Evolutionary conservation across 2,113 vertebrate species (phyloP).

Genomic region (Eublepharis macularius): DNA sequence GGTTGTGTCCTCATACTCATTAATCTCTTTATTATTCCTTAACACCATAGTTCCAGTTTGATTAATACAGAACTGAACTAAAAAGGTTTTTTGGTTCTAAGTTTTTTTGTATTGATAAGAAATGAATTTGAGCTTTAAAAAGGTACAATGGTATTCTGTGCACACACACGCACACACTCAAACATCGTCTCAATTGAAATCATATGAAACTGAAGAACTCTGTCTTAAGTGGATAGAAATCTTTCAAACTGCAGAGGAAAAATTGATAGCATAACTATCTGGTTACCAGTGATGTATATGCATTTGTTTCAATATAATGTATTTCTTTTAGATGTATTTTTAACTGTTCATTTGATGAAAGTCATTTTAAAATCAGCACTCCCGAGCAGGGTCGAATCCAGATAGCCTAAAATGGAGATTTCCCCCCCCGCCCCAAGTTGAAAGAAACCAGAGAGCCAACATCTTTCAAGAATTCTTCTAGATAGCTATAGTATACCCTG

Average conservation of each 20-base stretch:
- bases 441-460: no score
- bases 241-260: neutral
- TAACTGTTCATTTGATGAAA: no score
- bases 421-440: no score
- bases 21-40: neutral
- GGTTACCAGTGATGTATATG: no score
- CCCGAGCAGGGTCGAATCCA: no score
- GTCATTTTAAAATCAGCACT: no score
- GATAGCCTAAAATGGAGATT: no score
- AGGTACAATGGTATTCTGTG: neutral
- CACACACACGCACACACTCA: neutral
- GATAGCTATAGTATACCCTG: no score
- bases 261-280: neutral
- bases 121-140: neutral
- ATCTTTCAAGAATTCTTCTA: no score
- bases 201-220: neutral
- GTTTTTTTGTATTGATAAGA: neutral
- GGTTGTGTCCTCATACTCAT: neutral
- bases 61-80: neutral
- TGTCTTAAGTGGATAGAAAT: neutral
- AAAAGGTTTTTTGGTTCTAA: neutral
- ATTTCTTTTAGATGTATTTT: no score
- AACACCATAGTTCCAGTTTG: neutral
- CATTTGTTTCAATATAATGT: no score
- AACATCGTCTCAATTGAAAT: neutral